Evolutionary conservation across 2,113 vertebrate species (phyloP).

Genomic region (Oxygymnocypris stewartii): DNA sequence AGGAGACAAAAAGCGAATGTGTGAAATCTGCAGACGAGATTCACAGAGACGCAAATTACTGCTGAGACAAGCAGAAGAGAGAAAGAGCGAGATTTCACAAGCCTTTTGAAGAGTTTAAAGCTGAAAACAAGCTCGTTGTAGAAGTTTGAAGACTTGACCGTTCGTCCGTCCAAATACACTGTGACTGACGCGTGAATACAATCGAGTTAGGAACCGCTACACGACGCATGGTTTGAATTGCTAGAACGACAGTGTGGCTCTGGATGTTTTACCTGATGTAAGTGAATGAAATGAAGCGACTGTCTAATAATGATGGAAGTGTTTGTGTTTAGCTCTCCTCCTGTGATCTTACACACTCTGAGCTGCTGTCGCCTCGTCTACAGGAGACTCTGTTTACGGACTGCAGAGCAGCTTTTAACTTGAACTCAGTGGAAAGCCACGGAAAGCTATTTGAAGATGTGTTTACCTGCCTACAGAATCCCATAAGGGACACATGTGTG

Average conservation of each 20-base stretch:
- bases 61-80: conserved; percentile 39
- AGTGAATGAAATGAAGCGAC: conserved; percentile 21
- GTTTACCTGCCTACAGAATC: not conserved
- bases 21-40: conserved; percentile 15
- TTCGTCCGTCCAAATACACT: conserved; percentile 6
- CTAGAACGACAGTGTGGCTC: not conserved
- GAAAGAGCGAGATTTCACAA: not conserved
- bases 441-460: not conserved
- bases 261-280: not conserved
- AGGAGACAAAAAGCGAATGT: not conserved
- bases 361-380: not conserved
- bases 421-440: not conserved
- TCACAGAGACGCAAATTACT: conserved; percentile 36
- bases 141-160: not conserved
- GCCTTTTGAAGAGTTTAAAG: conserved; percentile 1
- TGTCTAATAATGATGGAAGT: conserved; percentile 1
- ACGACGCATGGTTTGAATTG: not conserved
- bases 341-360: not conserved
- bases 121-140: conserved; percentile 6
- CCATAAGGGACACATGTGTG: too few species aligned
- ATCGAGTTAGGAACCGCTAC: not conserved
- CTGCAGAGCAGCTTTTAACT: not conserved
- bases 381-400: not conserved
- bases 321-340: conserved; percentile 1
- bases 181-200: conserved; percentile 7